Evolutionary conservation across 2,797 vertebrate genomes (phyloP), one percentile per base, ranked within the genome.

Genomic region (Cheirogaleus major): DNA sequence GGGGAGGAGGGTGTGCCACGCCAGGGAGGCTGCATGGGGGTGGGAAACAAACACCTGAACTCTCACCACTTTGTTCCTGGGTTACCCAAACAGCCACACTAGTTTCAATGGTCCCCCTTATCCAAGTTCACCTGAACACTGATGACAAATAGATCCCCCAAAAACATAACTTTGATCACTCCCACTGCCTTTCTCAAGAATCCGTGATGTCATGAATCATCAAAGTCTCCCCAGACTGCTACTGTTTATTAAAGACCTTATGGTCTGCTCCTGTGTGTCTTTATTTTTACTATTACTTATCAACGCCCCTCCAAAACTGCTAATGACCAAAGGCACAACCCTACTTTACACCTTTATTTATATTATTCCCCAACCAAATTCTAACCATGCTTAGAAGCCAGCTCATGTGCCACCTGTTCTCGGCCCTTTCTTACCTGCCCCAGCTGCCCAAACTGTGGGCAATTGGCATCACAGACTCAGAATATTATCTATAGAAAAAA

Each of bases 1-100:
- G 38, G 22, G 41, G 14, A 8, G 6, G 3, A 5, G 23, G 10
- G 12, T 32, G 11, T 8, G 22, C 50, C 41, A 61, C n/a, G 5
- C 20, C 48, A 15, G 1, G 2, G 3, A 92, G 52, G 18, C 12
- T 55, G 27, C 0, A 0, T 4, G 4, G n/a, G 13, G 18, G 5
- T 32, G 13, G 7, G 59, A 69, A 65, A 48, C 38, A 57, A 86
- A 27, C 32, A 48, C n/a, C 2, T 45, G 41, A 63, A 59, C 55
- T 57, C 23, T 13, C 14, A 70, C 23, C 32, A 7, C 11, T 76
- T 89, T 52, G n/a, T 18, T 72, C 61, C 81, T 89, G 3, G 22
- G 70, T 48, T 70, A 43, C 38, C 2, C 30, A 43, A 85, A 45
- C 1, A 15, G 59, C 50, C 38, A 30, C 10, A 70, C 73, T 76